These are phyloP conservation scores for Aethina tumida DNA, from an alignment of 1,140 invertebrate genomes.

Conservation along the genomic window DNA sequence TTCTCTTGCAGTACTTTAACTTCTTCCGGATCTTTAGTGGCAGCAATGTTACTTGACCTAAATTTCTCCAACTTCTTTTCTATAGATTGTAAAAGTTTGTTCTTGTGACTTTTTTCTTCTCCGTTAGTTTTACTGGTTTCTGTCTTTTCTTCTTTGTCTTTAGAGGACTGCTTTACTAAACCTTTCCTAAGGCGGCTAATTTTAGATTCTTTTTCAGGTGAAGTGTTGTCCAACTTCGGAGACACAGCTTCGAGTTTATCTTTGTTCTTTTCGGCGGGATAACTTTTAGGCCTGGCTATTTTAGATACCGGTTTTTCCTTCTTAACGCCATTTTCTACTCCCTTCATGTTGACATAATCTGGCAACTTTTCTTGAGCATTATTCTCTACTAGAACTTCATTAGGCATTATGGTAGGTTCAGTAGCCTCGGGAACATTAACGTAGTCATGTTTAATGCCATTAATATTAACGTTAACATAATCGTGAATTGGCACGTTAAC, in stretches of 20 bases:
- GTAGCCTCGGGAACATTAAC: not conserved
- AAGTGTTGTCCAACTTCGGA: conserved; percentile 33
- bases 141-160: conserved; percentile 38
- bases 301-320: conserved; percentile 41
- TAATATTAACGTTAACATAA: conserved; percentile 21
- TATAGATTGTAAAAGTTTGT: conserved; percentile 48
- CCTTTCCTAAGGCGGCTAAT: conserved; percentile 37
- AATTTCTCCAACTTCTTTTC: conserved; percentile 59
- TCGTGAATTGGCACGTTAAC: conserved; percentile 11
- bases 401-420: not conserved
- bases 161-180: conserved; percentile 35
- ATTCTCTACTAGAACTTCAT: conserved; percentile 1
- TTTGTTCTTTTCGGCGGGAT: conserved; percentile 34
- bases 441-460: no score
- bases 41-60: conserved; percentile 36
- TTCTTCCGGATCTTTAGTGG: conserved; percentile 35
- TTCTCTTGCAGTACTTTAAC: conserved; percentile 33
- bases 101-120: conserved; percentile 37
- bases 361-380: conserved; percentile 7
- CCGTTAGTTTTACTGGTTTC: conserved; percentile 37
- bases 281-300: conserved; percentile 47
- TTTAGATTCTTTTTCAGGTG: conserved; percentile 39
- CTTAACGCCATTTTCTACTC: conserved; percentile 19
- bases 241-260: conserved; percentile 5
- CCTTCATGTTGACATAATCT: conserved; percentile 26